These are phyloP conservation scores for Dendrolimus houi DNA, from an alignment of 2,888 invertebrate species.

Conservation along the genomic window DNA sequence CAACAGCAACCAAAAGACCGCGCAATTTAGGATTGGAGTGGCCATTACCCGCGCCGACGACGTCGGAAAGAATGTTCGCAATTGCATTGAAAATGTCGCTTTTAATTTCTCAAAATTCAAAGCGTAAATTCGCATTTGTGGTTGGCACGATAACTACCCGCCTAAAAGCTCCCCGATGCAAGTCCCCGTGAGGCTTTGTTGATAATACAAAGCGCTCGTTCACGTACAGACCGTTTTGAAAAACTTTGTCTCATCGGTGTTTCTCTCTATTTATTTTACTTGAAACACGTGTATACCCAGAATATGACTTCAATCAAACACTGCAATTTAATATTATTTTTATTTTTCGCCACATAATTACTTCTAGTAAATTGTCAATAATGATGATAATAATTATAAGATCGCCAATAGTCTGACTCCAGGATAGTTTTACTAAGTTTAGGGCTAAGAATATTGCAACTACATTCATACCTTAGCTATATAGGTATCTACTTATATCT, in stretches of 20 bases:
- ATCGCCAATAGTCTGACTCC: too few relatives aligned
- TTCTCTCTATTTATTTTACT: slow-evolving; percentile 5
- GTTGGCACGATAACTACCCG: slow-evolving; percentile 58
- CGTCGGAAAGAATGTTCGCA: slow-evolving; percentile 60
- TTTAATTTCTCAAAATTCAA: slow-evolving; percentile 72
- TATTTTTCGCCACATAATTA: too few relatives aligned
- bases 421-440: too few relatives aligned
- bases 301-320: not conserved
- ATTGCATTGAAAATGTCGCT: slow-evolving; percentile 70
- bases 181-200: slow-evolving; percentile 56
- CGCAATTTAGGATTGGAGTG: slow-evolving; percentile 65
- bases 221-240: slow-evolving; percentile 49
- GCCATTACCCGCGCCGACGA: slow-evolving; percentile 66
- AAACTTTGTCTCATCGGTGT: slow-evolving; percentile 41
- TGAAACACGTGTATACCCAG: not conserved
- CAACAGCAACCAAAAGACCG: slow-evolving; percentile 49
- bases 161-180: slow-evolving; percentile 63
- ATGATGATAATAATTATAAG: too few relatives aligned
- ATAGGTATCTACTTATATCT: too few relatives aligned
- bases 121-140: slow-evolving; percentile 67
- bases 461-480: too few relatives aligned
- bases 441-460: too few relatives aligned
- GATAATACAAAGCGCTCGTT: slow-evolving; percentile 59
- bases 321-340: too few relatives aligned
- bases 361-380: too few relatives aligned